Evolutionary conservation across 2,113 vertebrate genomes (phyloP).

Genomic region (Saimiri boliviensis): DNA sequence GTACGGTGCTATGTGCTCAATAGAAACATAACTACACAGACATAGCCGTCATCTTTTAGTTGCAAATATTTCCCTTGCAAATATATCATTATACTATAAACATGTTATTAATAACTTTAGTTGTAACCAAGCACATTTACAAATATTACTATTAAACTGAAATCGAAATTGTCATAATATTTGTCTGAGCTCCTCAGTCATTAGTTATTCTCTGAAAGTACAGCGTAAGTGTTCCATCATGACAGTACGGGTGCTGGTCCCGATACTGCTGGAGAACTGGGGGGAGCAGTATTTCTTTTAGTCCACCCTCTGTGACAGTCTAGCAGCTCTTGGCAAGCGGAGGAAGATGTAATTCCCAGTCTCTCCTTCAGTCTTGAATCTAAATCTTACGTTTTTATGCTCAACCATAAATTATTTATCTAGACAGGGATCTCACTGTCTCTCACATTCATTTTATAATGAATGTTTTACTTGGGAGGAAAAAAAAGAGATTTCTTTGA

Average conservation of each 20-base stretch:
- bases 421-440: slow-evolving; percentile 34
- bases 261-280: not conserved
- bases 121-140: not conserved
- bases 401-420: slow-evolving; percentile 48
- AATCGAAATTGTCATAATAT: not conserved
- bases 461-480: slow-evolving; percentile 12
- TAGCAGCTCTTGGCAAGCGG: slow-evolving; percentile 16
- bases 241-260: not conserved
- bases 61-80: not conserved
- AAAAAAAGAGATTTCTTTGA: not conserved
- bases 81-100: not conserved
- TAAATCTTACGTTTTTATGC: slow-evolving; percentile 28
- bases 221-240: not conserved
- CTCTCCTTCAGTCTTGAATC: slow-evolving; percentile 37
- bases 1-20: not conserved
- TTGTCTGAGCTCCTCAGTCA: not conserved
- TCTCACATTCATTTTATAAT: slow-evolving; percentile 51
- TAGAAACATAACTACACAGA: not conserved
- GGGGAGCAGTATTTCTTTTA: not conserved
- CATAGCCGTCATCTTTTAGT: not conserved
- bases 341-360: slow-evolving; percentile 41
- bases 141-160: not conserved
- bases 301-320: not conserved
- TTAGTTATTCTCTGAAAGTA: not conserved
- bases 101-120: not conserved